Evolutionary conservation across 2,888 invertebrate species (phyloP), one percentile per base, ranked within the genome.

Genomic region (Netelia melanura): DNA sequence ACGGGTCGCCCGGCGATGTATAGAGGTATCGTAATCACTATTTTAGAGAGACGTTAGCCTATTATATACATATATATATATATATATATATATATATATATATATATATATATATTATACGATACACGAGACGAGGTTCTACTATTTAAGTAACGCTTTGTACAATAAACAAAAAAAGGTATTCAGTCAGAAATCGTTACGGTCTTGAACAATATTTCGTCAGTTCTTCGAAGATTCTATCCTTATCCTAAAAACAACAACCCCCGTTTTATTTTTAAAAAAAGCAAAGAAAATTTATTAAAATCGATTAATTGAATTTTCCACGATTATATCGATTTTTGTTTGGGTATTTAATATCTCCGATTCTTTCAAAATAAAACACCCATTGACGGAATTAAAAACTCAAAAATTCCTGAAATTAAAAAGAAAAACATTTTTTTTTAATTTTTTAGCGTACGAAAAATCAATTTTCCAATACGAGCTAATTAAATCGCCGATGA

Each of bases 101-200:
- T 64, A 75, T 54, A 56, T 81, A 81, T 77, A 78, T 75, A 82
- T 80, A 81, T 62, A 87, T 89, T 84, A 88, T 89, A 90, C 86
- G 85, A 90, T 76, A 81, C 25, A 84, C 79, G 79, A 84, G 81
- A 84, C 61, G 86, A 84, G 83, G 83, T 83, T 86, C 85, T 93
- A 93, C 90, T 93, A 93, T 93, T 93, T 92, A 92, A 93, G 92
- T 93, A 93, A 93, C 92, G 93, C 93, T 93, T 93, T 93, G 93
- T 93, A 93, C 92, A 93, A 93, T 93, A 92, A 93, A 88, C 38
- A 48, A 67, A 62, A 80, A 78, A 93, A 91, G 89, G 91, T 93
- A 92, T 92, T 91, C 90, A 92, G 88, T 88, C 87, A 89, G 87
- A 76, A 85, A 6, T 43, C 71, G 38, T 68, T 54, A n/a, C 10